Conservation (phyloP, 2,888 invertebrate species). For the Ecliptopera silaceata region DNA sequence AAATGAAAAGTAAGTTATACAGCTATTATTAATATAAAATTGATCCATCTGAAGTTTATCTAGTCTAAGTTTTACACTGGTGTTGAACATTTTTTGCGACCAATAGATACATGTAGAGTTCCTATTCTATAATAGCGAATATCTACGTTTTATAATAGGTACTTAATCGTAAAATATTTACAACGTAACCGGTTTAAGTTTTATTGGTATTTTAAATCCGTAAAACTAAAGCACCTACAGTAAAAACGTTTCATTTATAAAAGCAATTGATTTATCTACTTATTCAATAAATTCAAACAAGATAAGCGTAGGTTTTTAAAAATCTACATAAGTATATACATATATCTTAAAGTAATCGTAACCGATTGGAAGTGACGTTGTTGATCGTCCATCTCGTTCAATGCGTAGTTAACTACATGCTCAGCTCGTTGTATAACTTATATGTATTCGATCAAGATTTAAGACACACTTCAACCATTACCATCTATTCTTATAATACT, state of each 20-base stretch:
- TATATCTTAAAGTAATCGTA: conserved; percentile 41
- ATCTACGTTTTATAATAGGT: conserved; percentile 16
- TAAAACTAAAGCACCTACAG: conserved; percentile 38
- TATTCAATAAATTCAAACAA: conserved; percentile 34
- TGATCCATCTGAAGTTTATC: conserved; percentile 21
- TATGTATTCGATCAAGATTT: conserved; percentile 48
- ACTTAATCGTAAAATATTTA: conserved; percentile 48
- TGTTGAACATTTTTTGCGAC: conserved; percentile 27
- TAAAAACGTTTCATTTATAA: conserved; percentile 24
- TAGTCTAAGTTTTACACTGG: conserved; percentile 26
- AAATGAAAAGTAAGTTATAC: conserved; percentile 9
- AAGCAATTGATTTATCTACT: conserved; percentile 33
- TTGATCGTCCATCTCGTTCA: conserved; percentile 27
- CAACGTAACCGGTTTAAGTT: conserved; percentile 47
- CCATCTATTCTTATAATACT: conserved; percentile 39
- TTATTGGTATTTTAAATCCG: conserved; percentile 36
- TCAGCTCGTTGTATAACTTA: conserved; percentile 64
- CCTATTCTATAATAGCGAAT: conserved; percentile 39
- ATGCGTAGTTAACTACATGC: conserved; percentile 44
- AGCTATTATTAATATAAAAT: conserved; percentile 16
- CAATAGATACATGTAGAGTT: conserved; percentile 20
- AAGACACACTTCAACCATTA: conserved; percentile 54
- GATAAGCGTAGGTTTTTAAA: conserved; percentile 38
- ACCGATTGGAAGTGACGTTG: conserved; percentile 55
- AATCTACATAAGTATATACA: conserved; percentile 30